Evolutionary conservation across 2,113 vertebrate genomes (phyloP).

Genomic region (Phalacrocorax aristotelis): DNA sequence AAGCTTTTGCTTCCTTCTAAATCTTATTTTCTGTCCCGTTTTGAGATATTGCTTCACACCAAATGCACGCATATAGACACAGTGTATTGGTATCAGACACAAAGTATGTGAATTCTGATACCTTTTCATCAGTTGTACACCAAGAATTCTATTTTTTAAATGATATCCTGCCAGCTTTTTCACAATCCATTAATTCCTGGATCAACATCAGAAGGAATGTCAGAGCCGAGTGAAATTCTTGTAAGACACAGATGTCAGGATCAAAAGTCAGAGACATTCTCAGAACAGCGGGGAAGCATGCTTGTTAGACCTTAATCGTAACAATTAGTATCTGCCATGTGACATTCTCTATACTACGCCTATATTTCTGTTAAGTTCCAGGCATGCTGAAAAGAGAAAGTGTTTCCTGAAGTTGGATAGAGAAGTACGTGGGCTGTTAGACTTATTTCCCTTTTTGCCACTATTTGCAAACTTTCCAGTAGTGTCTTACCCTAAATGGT

Average conservation of each 20-base stretch:
- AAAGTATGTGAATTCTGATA: constrained; percentile 76
- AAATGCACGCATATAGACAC: not conserved
- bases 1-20: not conserved
- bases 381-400: constrained; percentile 65
- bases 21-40: constrained; percentile 8
- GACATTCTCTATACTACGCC: constrained; percentile 74
- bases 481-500: constrained; percentile 30
- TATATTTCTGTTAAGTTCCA: constrained; percentile 71
- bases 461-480: constrained; percentile 17
- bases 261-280: constrained; percentile 98
- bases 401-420: constrained; percentile 58
- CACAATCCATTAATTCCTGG: constrained; percentile 94
- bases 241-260: constrained; percentile 99
- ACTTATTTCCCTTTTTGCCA: not conserved
- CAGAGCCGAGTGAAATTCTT: constrained; percentile 94
- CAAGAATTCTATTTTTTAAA: constrained; percentile 86
- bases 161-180: constrained; percentile 91
- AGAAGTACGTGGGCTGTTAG: constrained; percentile 33
- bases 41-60: not conserved
- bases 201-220: constrained; percentile 93
- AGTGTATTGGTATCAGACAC: constrained; percentile 65
- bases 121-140: constrained; percentile 78
- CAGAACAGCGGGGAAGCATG: constrained; percentile 83
- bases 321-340: constrained; percentile 90
- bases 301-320: constrained; percentile 88